Base-by-base conservation (phyloP, 2,888 invertebrate species). In the Cephus rjabovi region DNA sequence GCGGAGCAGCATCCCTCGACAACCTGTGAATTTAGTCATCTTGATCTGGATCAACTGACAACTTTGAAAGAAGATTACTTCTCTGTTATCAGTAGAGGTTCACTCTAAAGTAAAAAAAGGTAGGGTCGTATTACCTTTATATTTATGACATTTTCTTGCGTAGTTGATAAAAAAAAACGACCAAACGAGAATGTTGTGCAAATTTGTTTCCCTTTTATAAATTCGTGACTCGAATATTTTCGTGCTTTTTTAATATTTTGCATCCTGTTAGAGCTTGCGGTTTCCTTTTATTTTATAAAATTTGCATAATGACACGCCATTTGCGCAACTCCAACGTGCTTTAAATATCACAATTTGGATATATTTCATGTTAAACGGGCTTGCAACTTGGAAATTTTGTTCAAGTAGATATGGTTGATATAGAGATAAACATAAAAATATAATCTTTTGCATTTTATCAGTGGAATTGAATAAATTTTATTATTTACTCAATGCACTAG, bases 1-100 rank as follows among this genome's bases (percentile, higher is more conserved):
- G 75, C 73, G 74, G 15, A 77, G 34, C 78, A 74, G 75, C 69
- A 75, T 75, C 74, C 75, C 12, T 23, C 68, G 23, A 30, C 56
- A 12, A 23, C 68, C 75, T 30, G 31, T 33, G 71, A 12, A 31
- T 33, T 71, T 71, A 11, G 12, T 23, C 6, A 56, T 23, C 23
- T 56, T 56, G 40, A 56, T 56, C 40, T 56, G 6, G 23, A 56
- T 56, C 40, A 56, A 23, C 40, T 56, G 40, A 56, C 40, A 9
- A 56, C 23, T 56, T 15, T 15, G 0, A 2, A 40, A 40, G 40
- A 56, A 56, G 40, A 56, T 56, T 56, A 23, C 40, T 56, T 56
- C 40, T 56, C 23, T 56, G 9, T 56, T 56, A 23, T 56, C 23
- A 6, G 40, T 56, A 56, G 2, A 56, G 40, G 6, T 56, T 56